These are phyloP conservation scores for Leptinotarsa undecemlineata DNA, from an alignment of 1,140 invertebrate species.

Conservation along the genomic window DNA sequence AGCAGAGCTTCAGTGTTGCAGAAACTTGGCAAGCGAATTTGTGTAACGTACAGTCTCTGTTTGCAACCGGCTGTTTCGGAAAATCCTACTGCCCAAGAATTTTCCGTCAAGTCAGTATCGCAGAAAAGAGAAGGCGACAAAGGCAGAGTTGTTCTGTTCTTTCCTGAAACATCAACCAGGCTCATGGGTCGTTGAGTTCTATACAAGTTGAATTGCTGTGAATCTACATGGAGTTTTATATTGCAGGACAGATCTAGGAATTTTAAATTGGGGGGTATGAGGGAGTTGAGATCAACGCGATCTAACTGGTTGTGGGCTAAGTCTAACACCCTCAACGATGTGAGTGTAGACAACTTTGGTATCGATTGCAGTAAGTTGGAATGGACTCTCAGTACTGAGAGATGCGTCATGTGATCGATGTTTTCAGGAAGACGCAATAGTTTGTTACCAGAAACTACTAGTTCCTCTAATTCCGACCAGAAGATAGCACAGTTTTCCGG, in stretches of 20 bases:
- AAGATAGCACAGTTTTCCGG: constrained; percentile 74
- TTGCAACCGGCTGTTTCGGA: constrained; percentile 78
- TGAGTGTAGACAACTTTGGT: constrained; percentile 74
- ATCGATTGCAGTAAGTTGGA: constrained; percentile 77
- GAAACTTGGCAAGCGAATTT: constrained; percentile 75
- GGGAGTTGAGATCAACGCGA: constrained; percentile 71
- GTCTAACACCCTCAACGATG: constrained; percentile 78
- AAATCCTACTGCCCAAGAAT: constrained; percentile 79
- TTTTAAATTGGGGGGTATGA: constrained; percentile 80
- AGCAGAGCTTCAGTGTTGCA: constrained; percentile 79
- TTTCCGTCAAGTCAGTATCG: constrained; percentile 61
- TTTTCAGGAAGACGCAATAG: constrained; percentile 76
- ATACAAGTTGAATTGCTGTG: constrained; percentile 77
- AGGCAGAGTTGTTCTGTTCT: constrained; percentile 68
- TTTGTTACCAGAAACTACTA: constrained; percentile 81
- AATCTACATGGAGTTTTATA: constrained; percentile 76
- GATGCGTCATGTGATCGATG: constrained; percentile 70
- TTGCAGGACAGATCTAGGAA: constrained; percentile 86
- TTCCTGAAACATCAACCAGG: constrained; percentile 79
- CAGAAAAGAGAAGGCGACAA: constrained; percentile 66
- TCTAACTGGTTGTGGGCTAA: constrained; percentile 83
- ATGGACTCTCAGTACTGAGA: constrained; percentile 77
- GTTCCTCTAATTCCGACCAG: constrained; percentile 79
- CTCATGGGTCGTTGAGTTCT: constrained; percentile 77
- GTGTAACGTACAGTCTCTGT: constrained; percentile 72